A percentile compares a stretch with the other conserved stretches of the same genome.
Evolutionary conservation across 1,140 invertebrate species (phyloP).

Genomic region (Euschistus heros): DNA sequence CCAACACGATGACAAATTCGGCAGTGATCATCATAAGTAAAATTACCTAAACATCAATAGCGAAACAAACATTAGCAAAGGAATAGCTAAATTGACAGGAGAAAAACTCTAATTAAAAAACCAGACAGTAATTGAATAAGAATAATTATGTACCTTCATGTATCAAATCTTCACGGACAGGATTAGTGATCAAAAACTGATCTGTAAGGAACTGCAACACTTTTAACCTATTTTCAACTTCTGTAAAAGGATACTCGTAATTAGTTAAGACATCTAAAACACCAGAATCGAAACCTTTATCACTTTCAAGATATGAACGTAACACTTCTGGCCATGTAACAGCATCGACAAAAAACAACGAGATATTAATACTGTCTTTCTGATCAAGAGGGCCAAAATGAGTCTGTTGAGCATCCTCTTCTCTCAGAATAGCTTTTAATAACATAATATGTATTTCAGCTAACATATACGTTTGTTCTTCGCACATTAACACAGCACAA

Average conservation of each 20-base stretch:
- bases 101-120: background rate
- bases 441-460: slow-evolving; percentile 88
- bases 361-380: slow-evolving; percentile 91
- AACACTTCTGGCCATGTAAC: slow-evolving; percentile 92
- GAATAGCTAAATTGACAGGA: background rate
- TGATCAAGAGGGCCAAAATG: slow-evolving; percentile 91
- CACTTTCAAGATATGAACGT: slow-evolving; percentile 78
- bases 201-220: slow-evolving; percentile 86
- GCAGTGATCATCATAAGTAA: slow-evolving; percentile 92
- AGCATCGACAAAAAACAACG: slow-evolving; percentile 80
- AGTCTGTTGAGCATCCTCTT: slow-evolving; percentile 90
- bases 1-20: slow-evolving; percentile 88
- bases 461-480: slow-evolving; percentile 82
- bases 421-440: slow-evolving; percentile 78
- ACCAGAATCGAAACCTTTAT: slow-evolving; percentile 63
- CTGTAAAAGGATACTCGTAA: slow-evolving; percentile 82
- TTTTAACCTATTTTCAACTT: slow-evolving; percentile 67
- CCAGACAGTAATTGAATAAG: background rate
- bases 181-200: slow-evolving; percentile 87
- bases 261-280: slow-evolving; percentile 53
- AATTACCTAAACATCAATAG: slow-evolving; percentile 52
- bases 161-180: slow-evolving; percentile 81
- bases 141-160: slow-evolving; percentile 64
- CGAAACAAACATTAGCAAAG: background rate
- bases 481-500: slow-evolving; percentile 78